These are phyloP conservation scores for Nyctalus aviator DNA, from an alignment of 2,797 vertebrate species.

Conservation along the genomic window DNA sequence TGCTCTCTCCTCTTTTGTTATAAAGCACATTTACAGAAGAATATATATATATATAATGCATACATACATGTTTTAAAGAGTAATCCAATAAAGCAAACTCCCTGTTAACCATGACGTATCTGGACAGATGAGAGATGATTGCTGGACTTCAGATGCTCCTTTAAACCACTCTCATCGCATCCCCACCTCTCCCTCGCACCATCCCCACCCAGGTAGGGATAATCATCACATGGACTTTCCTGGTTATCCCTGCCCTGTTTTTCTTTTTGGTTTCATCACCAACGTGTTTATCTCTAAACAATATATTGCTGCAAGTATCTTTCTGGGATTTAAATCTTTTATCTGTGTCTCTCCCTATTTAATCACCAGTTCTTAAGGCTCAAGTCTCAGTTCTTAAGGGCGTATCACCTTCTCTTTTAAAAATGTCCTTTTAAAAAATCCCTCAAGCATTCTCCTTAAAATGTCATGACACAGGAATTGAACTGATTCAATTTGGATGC, in stretches of 20 bases:
- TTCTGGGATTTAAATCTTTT: background rate
- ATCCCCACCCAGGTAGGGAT: too few relatives aligned
- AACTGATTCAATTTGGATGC: background rate
- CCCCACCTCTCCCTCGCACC: fast-evolving
- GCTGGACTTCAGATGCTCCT: background rate
- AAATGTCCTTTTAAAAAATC: background rate
- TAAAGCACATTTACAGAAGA: background rate
- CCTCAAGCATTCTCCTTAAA: background rate
- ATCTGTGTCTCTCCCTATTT: background rate
- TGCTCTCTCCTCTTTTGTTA: background rate
- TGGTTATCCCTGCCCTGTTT: background rate
- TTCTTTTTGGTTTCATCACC: background rate
- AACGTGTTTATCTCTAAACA: background rate
- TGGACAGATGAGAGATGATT: background rate
- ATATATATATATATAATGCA: background rate
- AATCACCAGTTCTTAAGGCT: background rate
- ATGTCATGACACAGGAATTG: background rate
- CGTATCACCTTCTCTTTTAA: background rate
- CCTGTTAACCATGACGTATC: background rate
- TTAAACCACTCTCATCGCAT: background rate
- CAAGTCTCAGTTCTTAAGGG: background rate
- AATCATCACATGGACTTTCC: background rate
- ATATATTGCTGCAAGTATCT: background rate
- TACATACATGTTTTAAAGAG: background rate
- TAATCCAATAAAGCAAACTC: background rate